Conservation (phyloP, 2,113 vertebrate species). For the Ammospiza caudacuta region DNA sequence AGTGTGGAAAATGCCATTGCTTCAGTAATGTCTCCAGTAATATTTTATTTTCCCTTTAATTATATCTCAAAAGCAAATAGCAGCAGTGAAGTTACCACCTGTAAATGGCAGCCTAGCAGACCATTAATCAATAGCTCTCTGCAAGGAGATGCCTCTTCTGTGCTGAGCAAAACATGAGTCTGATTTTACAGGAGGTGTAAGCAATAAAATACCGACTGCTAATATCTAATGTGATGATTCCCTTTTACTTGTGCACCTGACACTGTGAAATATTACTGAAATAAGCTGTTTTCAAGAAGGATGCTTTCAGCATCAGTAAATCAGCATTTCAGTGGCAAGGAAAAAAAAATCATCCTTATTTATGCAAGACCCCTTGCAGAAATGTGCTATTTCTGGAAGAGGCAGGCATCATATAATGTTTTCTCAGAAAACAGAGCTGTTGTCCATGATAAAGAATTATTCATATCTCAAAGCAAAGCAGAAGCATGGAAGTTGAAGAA, state of each 20-base stretch:
- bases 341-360: neutral
- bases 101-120: conserved; percentile 12
- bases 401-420: neutral
- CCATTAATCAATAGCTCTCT: conserved; percentile 36
- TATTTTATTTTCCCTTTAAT: conserved; percentile 52
- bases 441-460: conserved; percentile 5
- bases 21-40: neutral
- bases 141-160: neutral
- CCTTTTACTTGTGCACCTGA: conserved; percentile 51
- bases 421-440: neutral
- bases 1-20: neutral
- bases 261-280: conserved; percentile 60
- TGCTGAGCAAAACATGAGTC: conserved; percentile 1
- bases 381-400: neutral
- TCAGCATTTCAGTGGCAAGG: neutral
- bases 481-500: neutral
- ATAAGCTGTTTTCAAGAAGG: conserved; percentile 22
- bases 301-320: conserved; percentile 30
- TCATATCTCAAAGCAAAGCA: neutral
- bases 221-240: conserved; percentile 38
- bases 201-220: conserved; percentile 46
- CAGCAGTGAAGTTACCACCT: neutral
- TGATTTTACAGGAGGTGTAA: conserved; percentile 34
- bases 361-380: conserved; percentile 12
- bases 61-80: neutral